Conservation (phyloP, 1,140 invertebrate species). For the Cylas formicarius region DNA sequence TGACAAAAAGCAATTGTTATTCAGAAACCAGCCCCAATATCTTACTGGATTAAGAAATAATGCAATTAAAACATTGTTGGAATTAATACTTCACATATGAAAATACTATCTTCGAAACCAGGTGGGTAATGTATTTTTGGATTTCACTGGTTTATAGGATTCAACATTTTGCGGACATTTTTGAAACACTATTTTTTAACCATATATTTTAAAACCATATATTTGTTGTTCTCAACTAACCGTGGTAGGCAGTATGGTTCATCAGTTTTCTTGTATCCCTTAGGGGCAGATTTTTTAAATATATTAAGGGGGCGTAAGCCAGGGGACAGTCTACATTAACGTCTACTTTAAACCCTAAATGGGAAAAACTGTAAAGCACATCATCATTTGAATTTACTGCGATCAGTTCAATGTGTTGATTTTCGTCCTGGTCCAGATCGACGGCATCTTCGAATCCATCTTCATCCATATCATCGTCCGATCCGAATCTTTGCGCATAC, state of each 20-base stretch:
- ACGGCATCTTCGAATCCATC: constrained; percentile 21
- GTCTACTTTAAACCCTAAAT: constrained; percentile 27
- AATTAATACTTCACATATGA: no score
- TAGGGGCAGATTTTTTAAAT: constrained; percentile 13
- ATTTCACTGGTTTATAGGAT: background rate
- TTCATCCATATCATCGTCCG: constrained; percentile 20
- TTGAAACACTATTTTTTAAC: no score
- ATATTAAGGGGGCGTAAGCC: constrained; percentile 23
- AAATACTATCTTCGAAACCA: background rate
- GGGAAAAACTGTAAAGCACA: constrained; percentile 19
- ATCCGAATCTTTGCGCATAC: constrained; percentile 25
- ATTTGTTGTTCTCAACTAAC: no score
- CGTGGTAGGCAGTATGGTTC: no score
- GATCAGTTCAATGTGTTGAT: constrained; percentile 2
- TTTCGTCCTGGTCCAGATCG: constrained; percentile 15
- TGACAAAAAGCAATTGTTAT: no score
- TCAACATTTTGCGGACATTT: constrained; percentile 9
- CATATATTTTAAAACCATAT: no score
- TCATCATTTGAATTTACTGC: constrained; percentile 20
- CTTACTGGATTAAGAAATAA: no score
- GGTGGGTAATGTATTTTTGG: background rate
- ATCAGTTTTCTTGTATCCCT: constrained; percentile 5
- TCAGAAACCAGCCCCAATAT: no score
- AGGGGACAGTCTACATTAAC: constrained; percentile 25
- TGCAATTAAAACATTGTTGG: no score